phyloP scores from a whole-genome alignment of 1,140 invertebrate genomes.

The Euwallacea fornicatus region DNA sequence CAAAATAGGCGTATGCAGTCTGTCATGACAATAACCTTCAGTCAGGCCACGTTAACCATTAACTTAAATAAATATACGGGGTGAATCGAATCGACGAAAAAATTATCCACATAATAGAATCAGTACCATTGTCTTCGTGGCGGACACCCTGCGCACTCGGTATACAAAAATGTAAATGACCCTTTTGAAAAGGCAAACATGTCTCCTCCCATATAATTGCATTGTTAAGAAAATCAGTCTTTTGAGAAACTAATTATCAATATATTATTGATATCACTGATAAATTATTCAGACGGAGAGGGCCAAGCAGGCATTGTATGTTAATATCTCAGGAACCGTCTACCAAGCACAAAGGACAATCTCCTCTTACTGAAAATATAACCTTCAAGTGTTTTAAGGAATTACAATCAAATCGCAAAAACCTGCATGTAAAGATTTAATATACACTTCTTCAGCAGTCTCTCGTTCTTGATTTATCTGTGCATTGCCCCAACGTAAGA shows the following conservation, averaged over 20 bases:
- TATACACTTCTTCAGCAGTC: background rate
- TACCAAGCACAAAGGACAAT: background rate
- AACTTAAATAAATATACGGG: background rate
- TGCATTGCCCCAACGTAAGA: conserved; percentile 8
- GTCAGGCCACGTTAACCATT: too few species aligned
- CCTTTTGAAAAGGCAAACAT: conserved; percentile 5
- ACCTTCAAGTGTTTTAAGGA: too few species aligned
- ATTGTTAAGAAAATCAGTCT: background rate
- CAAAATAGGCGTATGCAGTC: background rate
- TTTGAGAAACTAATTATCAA: conserved; percentile 3
- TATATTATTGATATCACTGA: conserved; percentile 9
- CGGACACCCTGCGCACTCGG: background rate
- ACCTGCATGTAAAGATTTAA: background rate
- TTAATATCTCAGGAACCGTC: background rate
- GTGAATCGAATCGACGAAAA: background rate
- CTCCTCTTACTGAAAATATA: background rate
- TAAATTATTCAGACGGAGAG: conserved; percentile 7
- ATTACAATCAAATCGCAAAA: too few species aligned
- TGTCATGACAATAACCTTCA: background rate
- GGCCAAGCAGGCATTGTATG: conserved; percentile 2
- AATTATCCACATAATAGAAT: background rate
- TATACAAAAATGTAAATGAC: conserved; percentile 5
- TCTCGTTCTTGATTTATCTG: conserved; percentile 2
- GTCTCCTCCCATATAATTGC: conserved; percentile 14
- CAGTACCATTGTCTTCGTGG: background rate